These are phyloP conservation scores for Diplosoma virens DNA, from an alignment of 23 tunicate species.

Conservation along the genomic window DNA sequence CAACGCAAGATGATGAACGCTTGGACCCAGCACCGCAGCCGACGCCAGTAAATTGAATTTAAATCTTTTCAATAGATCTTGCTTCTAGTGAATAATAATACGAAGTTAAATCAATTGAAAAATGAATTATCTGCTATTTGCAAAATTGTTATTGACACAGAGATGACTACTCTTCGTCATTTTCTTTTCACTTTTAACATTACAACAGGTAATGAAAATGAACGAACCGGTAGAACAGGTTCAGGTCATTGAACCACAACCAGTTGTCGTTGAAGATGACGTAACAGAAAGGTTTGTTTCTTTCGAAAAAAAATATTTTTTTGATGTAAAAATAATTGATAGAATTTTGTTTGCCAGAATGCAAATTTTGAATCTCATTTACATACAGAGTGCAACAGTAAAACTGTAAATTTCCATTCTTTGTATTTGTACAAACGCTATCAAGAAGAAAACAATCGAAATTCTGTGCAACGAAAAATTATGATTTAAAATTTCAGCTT, in stretches of 20 bases:
- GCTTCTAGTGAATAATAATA: too few relatives aligned
- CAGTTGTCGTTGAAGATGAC: constrained; percentile 40
- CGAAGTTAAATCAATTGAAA: neutral
- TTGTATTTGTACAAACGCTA: too few relatives aligned
- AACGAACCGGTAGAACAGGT: constrained; percentile 81
- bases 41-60: constrained; percentile 50
- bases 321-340: too few relatives aligned
- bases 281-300: constrained; percentile 32
- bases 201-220: constrained; percentile 54
- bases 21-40: constrained; percentile 45
- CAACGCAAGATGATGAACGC: neutral
- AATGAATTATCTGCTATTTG: neutral
- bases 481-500: too few relatives aligned
- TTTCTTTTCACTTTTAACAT: neutral
- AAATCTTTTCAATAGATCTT: too few relatives aligned
- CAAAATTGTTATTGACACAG: neutral
- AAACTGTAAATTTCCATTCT: too few relatives aligned
- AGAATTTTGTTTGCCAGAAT: neutral
- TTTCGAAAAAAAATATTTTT: too few relatives aligned
- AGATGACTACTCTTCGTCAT: neutral
- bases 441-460: too few relatives aligned
- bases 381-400: neutral
- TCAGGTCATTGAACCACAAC: constrained; percentile 69
- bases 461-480: too few relatives aligned
- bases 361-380: neutral